Evolutionary conservation across 1,140 invertebrate species (phyloP).

Genomic region (Vollenhovia emeryi): DNA sequence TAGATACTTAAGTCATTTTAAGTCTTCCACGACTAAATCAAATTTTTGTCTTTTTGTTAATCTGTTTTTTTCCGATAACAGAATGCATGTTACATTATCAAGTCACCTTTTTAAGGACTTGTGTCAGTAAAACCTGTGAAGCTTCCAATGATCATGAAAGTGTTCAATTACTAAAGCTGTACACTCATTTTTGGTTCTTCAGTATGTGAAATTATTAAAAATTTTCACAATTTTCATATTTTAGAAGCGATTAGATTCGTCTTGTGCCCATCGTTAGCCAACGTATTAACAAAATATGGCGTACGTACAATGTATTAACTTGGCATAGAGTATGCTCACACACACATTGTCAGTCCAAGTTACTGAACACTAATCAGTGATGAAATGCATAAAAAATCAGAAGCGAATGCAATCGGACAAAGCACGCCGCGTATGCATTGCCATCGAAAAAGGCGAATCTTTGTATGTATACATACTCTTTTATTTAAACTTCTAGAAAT

Average conservation of each 20-base stretch:
- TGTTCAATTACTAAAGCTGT: background rate
- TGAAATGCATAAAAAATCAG: slow-evolving; percentile 1
- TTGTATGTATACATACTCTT: background rate
- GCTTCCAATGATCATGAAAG: no score
- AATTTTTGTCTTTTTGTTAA: no score
- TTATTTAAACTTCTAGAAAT: background rate
- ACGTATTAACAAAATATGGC: slow-evolving; percentile 28
- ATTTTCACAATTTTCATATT: background rate
- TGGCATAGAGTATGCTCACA: background rate
- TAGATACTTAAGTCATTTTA: no score
- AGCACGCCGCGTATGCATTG: background rate
- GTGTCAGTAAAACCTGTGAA: no score
- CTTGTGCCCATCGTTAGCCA: background rate
- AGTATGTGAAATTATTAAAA: background rate
- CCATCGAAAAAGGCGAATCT: background rate
- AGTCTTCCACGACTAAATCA: no score
- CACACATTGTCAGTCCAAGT: background rate
- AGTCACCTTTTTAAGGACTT: no score
- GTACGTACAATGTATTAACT: background rate
- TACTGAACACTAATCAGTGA: background rate
- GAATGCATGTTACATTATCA: no score
- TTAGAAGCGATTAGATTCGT: background rate
- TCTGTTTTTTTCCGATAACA: no score
- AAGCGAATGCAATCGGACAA: background rate
- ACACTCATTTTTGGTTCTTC: background rate